Conservation (phyloP, 2,888 invertebrate species). For the Amiota minor region DNA sequence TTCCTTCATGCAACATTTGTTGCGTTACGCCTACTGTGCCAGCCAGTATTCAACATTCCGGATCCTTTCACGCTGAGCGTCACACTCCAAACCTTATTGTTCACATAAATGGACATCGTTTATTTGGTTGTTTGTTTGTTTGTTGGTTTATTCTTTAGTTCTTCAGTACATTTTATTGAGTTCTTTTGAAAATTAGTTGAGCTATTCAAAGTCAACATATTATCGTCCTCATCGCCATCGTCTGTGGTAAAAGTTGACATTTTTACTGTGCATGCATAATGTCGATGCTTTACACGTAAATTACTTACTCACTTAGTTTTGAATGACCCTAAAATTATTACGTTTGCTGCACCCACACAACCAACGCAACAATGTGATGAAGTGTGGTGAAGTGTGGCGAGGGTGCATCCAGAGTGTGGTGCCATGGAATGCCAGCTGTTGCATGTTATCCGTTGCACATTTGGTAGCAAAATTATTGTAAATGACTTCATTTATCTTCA, state of each 20-base stretch:
- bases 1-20: conserved; percentile 16
- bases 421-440: neutral
- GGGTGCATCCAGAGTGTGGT: neutral
- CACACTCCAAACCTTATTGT: conserved; percentile 28
- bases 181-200: conserved; percentile 66
- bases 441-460: conserved; percentile 25
- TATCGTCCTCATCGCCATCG: neutral
- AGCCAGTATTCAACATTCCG: conserved; percentile 42
- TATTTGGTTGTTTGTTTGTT: conserved; percentile 26
- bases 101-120: conserved; percentile 65
- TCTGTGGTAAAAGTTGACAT: neutral
- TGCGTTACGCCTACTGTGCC: conserved; percentile 35
- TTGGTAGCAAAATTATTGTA: conserved; percentile 65
- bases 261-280: conserved; percentile 36
- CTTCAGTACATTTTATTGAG: conserved; percentile 46
- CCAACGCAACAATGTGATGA: conserved; percentile 33
- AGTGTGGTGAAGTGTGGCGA: neutral
- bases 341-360: conserved; percentile 54
- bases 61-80: conserved; percentile 13
- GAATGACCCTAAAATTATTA: conserved; percentile 51
- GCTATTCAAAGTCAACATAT: conserved; percentile 55
- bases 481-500: conserved; percentile 64
- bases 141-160: conserved; percentile 34
- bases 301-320: conserved; percentile 26
- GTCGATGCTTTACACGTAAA: neutral